These are phyloP conservation scores for Macrophya alboannulata DNA, from an alignment of 2,888 invertebrate genomes.

Conservation along the genomic window DNA sequence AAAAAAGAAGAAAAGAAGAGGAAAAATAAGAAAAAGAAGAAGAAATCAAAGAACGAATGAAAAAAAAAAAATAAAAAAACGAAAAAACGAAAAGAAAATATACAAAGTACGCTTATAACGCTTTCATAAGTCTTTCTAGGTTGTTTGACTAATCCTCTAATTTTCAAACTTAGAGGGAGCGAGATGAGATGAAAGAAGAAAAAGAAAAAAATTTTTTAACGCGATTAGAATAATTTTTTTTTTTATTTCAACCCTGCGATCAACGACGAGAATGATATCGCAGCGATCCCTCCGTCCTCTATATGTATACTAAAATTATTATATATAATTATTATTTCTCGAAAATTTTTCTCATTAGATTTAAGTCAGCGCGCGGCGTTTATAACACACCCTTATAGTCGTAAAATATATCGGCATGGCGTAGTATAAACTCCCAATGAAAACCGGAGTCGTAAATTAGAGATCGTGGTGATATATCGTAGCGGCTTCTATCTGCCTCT, in stretches of 20 bases:
- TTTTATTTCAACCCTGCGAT: not conserved
- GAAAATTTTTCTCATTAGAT: not conserved
- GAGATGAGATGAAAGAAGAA: not conserved
- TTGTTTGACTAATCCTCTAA: not conserved
- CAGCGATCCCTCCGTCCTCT: no score
- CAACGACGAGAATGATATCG: no score
- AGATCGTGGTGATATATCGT: slow-evolving; percentile 39
- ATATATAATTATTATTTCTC: not conserved
- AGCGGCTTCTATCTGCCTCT: not conserved
- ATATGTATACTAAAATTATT: no score
- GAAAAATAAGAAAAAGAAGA: not conserved
- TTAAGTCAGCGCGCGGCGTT: not conserved
- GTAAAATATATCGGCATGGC: slow-evolving; percentile 35
- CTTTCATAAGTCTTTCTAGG: no score
- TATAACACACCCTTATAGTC: slow-evolving; percentile 22
- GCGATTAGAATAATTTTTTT: not conserved
- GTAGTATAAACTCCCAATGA: slow-evolving; percentile 42
- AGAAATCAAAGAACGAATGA: not conserved
- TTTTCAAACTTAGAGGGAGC: not conserved
- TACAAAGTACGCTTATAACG: no score
- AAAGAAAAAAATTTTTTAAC: no score
- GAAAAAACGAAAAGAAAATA: no score
- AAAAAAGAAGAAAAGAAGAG: not conserved
- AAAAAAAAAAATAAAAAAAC: not conserved
- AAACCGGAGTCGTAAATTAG: slow-evolving; percentile 50